A percentile compares a stretch with the other conserved stretches of the same genome.
These are phyloP conservation scores for Laticauda colubrina DNA, from an alignment of 2,113 vertebrate species.

Conservation along the genomic window DNA sequence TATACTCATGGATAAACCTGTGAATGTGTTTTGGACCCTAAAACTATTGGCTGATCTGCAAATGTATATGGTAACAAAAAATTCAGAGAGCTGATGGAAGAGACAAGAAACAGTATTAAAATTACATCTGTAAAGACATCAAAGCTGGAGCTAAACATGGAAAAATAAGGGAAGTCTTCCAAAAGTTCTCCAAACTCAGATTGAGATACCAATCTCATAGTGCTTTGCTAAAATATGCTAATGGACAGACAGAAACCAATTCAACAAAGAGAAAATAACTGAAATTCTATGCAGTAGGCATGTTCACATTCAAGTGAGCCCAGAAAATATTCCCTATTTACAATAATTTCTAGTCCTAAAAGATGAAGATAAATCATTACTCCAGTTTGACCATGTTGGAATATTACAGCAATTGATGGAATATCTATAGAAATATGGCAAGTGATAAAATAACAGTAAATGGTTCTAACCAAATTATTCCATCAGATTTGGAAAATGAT, in stretches of 20 bases:
- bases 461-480: neutral
- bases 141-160: neutral
- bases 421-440: neutral
- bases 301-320: neutral
- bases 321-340: neutral
- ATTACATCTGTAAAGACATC: neutral
- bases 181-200: neutral
- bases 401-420: neutral
- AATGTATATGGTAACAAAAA: neutral
- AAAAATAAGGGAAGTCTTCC: neutral
- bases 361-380: neutral
- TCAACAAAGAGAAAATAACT: neutral
- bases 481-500: neutral
- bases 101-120: neutral
- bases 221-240: neutral
- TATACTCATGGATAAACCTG: neutral
- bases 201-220: neutral
- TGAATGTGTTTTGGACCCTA: neutral
- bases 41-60: neutral
- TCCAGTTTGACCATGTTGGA: neutral
- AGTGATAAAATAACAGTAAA: neutral
- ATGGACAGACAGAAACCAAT: neutral
- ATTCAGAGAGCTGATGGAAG: neutral
- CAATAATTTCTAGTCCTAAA: neutral
- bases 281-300: neutral